A percentile compares a stretch with the other conserved stretches of the same genome.
Conservation (phyloP, 2,888 invertebrate species). For the Plusia festucae region DNA sequence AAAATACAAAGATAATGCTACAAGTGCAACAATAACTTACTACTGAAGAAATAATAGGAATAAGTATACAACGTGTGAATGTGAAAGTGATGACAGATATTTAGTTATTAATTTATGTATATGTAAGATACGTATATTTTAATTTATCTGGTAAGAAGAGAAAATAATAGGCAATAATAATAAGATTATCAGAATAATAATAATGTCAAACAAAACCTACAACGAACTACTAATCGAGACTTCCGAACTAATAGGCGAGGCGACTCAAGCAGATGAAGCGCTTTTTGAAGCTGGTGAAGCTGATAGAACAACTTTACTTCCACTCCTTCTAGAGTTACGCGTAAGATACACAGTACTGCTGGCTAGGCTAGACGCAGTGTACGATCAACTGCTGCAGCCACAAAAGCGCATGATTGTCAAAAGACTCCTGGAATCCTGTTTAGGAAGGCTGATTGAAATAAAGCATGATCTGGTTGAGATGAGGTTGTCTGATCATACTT, state of each 20-base stretch:
- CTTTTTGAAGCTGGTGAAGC: slow-evolving; percentile 90
- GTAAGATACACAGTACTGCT: slow-evolving; percentile 94
- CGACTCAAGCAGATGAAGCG: slow-evolving; percentile 90
- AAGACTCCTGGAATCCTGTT: slow-evolving; percentile 92
- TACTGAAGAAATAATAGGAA: too few species aligned
- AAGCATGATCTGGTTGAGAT: slow-evolving; percentile 96
- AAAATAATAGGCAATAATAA: not conserved
- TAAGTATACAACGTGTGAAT: too few species aligned
- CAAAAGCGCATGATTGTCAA: slow-evolving; percentile 96
- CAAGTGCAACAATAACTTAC: too few species aligned
- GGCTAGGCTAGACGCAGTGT: slow-evolving; percentile 93
- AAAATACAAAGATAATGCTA: too few species aligned
- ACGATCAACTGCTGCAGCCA: slow-evolving; percentile 97
- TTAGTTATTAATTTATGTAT: too few species aligned
- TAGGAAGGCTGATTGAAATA: slow-evolving; percentile 96
- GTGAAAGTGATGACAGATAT: too few species aligned
- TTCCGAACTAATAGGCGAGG: slow-evolving; percentile 86
- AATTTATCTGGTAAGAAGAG: not conserved
- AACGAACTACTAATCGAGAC: slow-evolving; percentile 91
- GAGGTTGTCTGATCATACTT: slow-evolving; percentile 95
- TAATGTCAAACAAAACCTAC: slow-evolving; percentile 94
- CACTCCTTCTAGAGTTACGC: slow-evolving; percentile 92
- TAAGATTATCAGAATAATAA: too few species aligned
- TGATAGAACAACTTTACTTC: slow-evolving; percentile 90
- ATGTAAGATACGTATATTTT: too few species aligned